Evolutionary conservation across 2,113 vertebrate genomes (phyloP), one percentile per base, ranked within the genome.

Genomic region (Mustela lutreola): DNA sequence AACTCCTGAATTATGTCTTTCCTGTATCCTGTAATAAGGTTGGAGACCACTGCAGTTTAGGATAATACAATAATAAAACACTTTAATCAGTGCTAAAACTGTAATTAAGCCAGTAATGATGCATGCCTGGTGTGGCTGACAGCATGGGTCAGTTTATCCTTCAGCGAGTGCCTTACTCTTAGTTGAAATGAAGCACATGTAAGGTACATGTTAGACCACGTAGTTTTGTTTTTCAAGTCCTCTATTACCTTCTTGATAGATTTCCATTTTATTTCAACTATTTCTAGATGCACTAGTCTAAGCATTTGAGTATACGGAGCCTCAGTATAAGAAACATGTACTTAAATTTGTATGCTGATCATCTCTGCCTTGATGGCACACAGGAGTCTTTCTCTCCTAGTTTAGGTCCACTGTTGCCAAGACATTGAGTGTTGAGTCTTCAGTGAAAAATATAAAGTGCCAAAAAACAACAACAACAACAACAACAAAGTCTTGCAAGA

Each of bases 1-100:
- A 98, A 98, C 94, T 98, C 95, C 95, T 71, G 92, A 98, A 89
- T 98, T 97, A 96, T 95, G 95, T 96, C 90, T 96, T 94, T 95
- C 76, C 96, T 96, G 8, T 91, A 93, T 96, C 94, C 89, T 91
- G 96, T 98, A 98, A 98, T 97, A 97, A 98, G 98, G 95, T 98
- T 98, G 98, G 98, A 98, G 98, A 98, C 98, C 96, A 91, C 89
- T 95, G 97, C 97, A 94, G 87, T 98, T 98, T 98, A 97, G 98
- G 98, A n/a, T 97, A 97, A 98, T 95, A 89, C 83, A 98, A 89
- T 97, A 98, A 98, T 98, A 97, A 98, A 98, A 97, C 94, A 96
- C 97, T 98, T 97, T 98, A 98, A 97, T 98, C 97, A 97, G 94
- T 94, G 98, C 98, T 98, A 94, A 97, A 97, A 98, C 96, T 98